Base-by-base conservation (phyloP, 1,140 invertebrate genomes). In the Bombus sibiricus region DNA sequence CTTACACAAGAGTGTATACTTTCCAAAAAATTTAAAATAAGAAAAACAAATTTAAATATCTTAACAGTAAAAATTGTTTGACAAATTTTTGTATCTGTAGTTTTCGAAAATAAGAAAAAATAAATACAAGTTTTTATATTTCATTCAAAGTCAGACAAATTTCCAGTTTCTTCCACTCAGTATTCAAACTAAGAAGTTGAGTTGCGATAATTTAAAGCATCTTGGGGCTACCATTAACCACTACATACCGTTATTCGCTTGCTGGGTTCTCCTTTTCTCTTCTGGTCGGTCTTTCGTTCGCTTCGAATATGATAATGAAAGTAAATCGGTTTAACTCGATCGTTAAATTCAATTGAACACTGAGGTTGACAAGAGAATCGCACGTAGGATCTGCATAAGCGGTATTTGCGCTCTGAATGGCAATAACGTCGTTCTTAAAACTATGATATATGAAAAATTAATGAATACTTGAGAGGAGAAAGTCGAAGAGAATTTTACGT, bases 301-400 rank as follows among this genome's bases (percentile, higher is more conserved):
- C 22, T 39, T 34, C 12, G 34, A n/a, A 71, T 72, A 72, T 84
- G 39, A 32, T 72, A 72, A 85, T 85, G 83, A 80, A 85, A 80
- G 83, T 80, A 85, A 85, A 85, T 85, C 68, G 77, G 15, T 80
- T 80, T 80, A 85, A 85, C 80, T 80, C 34, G 75, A 85, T 80
- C 53, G 57, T 85, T 85, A 73, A 80, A 85, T 85, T 85, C 77
- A 85, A 80, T 85, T 85, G 83, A 80, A 79, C 57, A 22, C 18
- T 53, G 53, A 79, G 57, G 68, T 53, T 34, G n/a, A 32, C 41
- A 12, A 72, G 68, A 62, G 34, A 28, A 64, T 72, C n/a, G 4
- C 39, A 28, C 18, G 15, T 47, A 72, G 47, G 22, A 43, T 25
- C 37, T 47, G 18, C 10, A 62, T 12, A 34, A 39, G 34, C 4